These are phyloP conservation scores for Leucozona laternaria DNA, from an alignment of 2,888 invertebrate species.

Conservation along the genomic window DNA sequence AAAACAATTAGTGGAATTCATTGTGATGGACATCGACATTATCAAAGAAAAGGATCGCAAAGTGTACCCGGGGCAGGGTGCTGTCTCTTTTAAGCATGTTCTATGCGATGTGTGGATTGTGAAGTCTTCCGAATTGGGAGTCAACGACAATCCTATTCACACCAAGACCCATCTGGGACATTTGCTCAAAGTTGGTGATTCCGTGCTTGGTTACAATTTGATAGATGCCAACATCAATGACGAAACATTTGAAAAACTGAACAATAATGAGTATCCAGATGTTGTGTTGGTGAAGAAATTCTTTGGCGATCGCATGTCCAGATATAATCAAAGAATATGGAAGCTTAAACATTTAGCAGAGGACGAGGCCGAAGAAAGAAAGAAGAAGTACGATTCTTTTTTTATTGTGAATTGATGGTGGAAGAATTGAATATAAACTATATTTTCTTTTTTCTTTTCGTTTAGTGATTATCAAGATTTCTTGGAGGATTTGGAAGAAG, in stretches of 20 bases:
- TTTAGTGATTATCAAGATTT: conserved; percentile 96
- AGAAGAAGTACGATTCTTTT: conserved; percentile 85
- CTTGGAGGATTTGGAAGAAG: conserved; percentile 98
- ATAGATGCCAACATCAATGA: conserved; percentile 97
- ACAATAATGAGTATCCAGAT: conserved; percentile 90
- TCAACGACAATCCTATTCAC: conserved; percentile 92
- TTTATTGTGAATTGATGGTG: neutral
- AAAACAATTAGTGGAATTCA: conserved; percentile 95
- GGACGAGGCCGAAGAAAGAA: conserved; percentile 87
- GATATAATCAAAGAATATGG: conserved; percentile 93
- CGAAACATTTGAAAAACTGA: conserved; percentile 92
- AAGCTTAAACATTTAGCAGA: conserved; percentile 94
- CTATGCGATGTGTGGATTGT: conserved; percentile 97
- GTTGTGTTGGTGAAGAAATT: conserved; percentile 97
- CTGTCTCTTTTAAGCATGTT: conserved; percentile 93
- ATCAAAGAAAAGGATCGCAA: conserved; percentile 87
- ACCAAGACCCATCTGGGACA: conserved; percentile 97
- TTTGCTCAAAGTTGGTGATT: conserved; percentile 95
- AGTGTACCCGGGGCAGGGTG: conserved; percentile 94
- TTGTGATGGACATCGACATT: conserved; percentile 96
- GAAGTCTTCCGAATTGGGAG: conserved; percentile 92
- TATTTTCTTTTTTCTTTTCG: conserved; percentile 6
- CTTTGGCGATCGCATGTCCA: conserved; percentile 89
- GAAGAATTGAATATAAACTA: conserved; percentile 70
- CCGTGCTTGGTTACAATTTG: conserved; percentile 95